A percentile compares a stretch with the other conserved stretches of the same genome.
phyloP scores from a whole-genome alignment of 2,113 vertebrate genomes.

The Aramus guarauna region DNA sequence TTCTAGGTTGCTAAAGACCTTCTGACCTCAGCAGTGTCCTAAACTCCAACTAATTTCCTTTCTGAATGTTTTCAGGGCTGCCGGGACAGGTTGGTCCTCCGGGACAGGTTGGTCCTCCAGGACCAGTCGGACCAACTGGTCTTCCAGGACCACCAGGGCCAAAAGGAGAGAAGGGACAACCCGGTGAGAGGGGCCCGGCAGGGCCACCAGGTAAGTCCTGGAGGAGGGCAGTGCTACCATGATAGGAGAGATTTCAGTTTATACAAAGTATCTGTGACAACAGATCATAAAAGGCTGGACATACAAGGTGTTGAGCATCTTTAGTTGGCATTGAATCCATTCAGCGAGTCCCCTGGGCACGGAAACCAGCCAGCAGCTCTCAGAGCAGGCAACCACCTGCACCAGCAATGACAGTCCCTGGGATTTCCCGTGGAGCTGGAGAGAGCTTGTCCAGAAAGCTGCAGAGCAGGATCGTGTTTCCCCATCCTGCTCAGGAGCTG shows the following conservation, averaged over 20 bases:
- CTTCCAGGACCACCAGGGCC: conserved; percentile 71
- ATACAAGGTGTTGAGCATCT: neutral
- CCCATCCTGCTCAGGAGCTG: neutral
- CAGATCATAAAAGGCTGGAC: neutral
- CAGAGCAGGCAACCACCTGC: neutral
- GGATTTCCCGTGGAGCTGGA: neutral
- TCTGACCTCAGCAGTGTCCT: neutral
- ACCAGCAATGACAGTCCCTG: neutral
- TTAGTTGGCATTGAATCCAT: neutral
- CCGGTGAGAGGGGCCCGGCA: conserved; percentile 73
- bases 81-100: conserved; percentile 74
- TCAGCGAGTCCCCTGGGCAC: neutral
- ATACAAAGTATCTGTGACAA: neutral
- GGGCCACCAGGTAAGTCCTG: conserved; percentile 79
- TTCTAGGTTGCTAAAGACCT: neutral
- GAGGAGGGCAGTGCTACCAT: neutral
- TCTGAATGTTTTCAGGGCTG: conserved; percentile 57
- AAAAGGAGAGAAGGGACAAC: conserved; percentile 77
- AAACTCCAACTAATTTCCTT: neutral
- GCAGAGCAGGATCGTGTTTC: conserved; percentile 16
- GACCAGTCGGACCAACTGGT: conserved; percentile 71
- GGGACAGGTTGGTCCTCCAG: conserved; percentile 72
- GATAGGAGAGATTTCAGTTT: neutral
- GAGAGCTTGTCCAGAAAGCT: neutral
- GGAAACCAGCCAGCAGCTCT: neutral